Evolutionary conservation across 2,797 vertebrate species (phyloP), one percentile per base, ranked within the genome.

Genomic region (Pterois miles): DNA sequence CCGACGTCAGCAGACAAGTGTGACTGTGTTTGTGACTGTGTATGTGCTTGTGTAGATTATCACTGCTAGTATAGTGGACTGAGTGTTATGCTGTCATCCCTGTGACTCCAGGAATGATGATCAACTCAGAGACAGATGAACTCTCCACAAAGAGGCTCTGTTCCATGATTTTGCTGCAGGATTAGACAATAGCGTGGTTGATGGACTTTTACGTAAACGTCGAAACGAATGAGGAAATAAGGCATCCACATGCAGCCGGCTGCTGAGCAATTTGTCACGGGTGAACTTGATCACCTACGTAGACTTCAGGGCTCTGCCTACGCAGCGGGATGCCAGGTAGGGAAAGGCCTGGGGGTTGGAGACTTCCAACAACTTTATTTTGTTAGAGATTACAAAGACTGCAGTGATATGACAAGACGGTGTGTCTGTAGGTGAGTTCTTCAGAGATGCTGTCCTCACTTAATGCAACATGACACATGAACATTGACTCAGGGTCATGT

Each of bases 1-100:
- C 82, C 91, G 88, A 93, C 90, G 88, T 94, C 91, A 95, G 73
- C 68, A 84, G 78, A 77, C 65, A 34, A 81, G 84, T 78, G 78
- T 78, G 82, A 88, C 76, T 84, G 79, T 70, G 82, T 79, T 72
- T 85, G 67, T 86, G 80, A 89, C 82, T 70, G 63, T 76, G 78
- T 74, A 65, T 78, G 48, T 62, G 31, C 56, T 65, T 80, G 62
- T 78, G 65, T 58, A 48, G 66, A 83, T 76, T 82, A 81, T 88
- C 48, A n/a, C 64, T 72, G 83, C 80, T 60, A 9, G 80, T 82
- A 84, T 83, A 91, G 81, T 53, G 74, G 76, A 77, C 36, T 31
- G 63, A 71, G 78, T 91, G 83, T 84, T 81, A 65, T 69, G 31
- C 73, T 65, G 78, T 82, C 75, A 77, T 86, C 62, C 68, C 53